These are phyloP conservation scores for Mixornis gularis DNA, from an alignment of 2,113 vertebrate genomes.

Conservation along the genomic window DNA sequence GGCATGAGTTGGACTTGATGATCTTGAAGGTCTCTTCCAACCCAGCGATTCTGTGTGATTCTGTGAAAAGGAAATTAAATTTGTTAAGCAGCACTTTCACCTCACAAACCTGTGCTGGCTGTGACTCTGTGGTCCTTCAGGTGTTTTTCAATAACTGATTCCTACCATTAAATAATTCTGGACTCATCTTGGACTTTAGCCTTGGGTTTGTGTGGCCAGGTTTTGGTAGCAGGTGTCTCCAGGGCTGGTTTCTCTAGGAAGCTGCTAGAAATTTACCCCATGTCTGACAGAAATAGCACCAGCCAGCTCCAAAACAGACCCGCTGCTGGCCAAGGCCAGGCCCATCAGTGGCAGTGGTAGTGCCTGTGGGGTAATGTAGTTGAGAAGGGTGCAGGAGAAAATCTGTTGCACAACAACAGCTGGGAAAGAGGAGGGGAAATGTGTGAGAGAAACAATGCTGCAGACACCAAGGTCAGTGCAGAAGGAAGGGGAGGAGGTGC, in stretches of 20 bases:
- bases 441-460: not conserved
- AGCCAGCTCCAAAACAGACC: not conserved
- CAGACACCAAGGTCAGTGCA: not conserved
- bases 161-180: not conserved
- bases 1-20: not conserved
- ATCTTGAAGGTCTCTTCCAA: not conserved
- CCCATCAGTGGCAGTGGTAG: not conserved
- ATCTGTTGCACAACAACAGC: not conserved
- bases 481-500: not conserved
- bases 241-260: not conserved
- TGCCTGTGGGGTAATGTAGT: not conserved
- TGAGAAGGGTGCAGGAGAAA: not conserved
- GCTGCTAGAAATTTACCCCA: not conserved
- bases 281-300: not conserved
- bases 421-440: not conserved
- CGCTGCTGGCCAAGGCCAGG: not conserved
- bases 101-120: not conserved
- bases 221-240: not conserved
- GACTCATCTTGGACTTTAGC: not conserved
- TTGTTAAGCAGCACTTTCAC: not conserved
- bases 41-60: not conserved
- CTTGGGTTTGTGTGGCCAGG: not conserved
- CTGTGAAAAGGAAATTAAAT: not conserved
- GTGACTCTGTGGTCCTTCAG: not conserved
- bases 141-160: not conserved